Percentiles rank a stretch among this genome's conserved stretches.
Evolutionary conservation across 2,113 vertebrate genomes (phyloP).

Genomic region (Micromys minutus): DNA sequence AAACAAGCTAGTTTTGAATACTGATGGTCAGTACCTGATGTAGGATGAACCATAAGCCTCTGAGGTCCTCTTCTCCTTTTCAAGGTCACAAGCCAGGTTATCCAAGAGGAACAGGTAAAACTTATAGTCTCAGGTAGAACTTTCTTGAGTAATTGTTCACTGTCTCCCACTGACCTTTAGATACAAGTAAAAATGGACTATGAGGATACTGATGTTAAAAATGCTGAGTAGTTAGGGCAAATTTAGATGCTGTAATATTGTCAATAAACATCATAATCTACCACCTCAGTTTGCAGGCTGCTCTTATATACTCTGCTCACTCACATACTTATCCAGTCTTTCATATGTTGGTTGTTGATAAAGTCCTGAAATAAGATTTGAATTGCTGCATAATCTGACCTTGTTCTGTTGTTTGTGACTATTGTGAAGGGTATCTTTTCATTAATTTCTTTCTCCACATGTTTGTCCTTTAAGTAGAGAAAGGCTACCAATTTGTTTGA

Average conservation of each 20-base stretch:
- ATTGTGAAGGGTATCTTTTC: no score
- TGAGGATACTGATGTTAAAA: neutral
- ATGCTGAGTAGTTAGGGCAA: neutral
- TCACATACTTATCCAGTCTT: neutral
- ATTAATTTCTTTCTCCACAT: no score
- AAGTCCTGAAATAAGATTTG: neutral
- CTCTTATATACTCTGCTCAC: neutral
- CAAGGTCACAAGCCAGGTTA: neutral
- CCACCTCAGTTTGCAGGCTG: neutral
- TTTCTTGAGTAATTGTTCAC: neutral
- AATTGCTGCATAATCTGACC: neutral
- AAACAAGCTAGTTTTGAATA: conserved; percentile 24
- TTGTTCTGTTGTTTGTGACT: neutral
- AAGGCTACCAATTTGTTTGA: no score
- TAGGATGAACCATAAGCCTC: neutral
- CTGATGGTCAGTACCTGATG: neutral
- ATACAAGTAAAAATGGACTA: neutral
- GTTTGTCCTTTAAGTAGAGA: no score
- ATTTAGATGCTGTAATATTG: neutral
- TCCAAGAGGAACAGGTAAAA: neutral
- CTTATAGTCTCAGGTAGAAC: neutral
- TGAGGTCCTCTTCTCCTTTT: neutral
- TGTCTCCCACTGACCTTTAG: neutral
- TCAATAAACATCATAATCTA: neutral
- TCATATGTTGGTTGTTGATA: neutral